Evolutionary conservation across 1,140 invertebrate genomes (phyloP).

Genomic region (Zaprionus davidi): DNA sequence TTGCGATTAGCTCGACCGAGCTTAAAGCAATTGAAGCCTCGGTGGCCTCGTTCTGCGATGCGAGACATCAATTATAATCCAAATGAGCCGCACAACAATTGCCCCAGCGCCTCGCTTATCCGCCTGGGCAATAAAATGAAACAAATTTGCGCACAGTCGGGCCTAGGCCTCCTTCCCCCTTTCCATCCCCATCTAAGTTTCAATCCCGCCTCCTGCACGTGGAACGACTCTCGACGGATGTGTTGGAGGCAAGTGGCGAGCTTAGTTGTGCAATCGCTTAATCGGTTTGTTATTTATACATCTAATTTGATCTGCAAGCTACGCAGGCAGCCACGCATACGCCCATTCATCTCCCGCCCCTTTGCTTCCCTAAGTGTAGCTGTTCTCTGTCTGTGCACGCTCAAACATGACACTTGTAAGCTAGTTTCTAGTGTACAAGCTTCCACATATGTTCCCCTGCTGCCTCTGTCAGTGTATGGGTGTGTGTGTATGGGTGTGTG

Average conservation of each 20-base stretch:
- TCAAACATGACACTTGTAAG: conserved; percentile 79
- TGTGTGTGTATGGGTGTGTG: conserved; percentile 18
- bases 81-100: conserved; percentile 74
- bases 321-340: conserved; percentile 55
- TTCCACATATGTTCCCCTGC: background rate
- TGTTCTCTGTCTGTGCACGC: conserved; percentile 24
- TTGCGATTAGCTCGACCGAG: conserved; percentile 58
- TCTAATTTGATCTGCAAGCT: conserved; percentile 80
- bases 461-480: conserved; percentile 22
- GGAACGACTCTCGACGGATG: conserved; percentile 37
- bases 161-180: background rate
- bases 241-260: conserved; percentile 44
- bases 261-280: conserved; percentile 77
- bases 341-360: background rate
- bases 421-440: conserved; percentile 52
- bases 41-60: background rate
- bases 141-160: conserved; percentile 53
- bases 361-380: conserved; percentile 14
- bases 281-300: conserved; percentile 82
- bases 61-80: conserved; percentile 78
- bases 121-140: conserved; percentile 77
- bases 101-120: conserved; percentile 57
- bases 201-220: background rate
- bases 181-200: background rate
- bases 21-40: conserved; percentile 54